Evolutionary conservation across 2,113 vertebrate genomes (phyloP).

Genomic region (Paracyprichromis sp.): DNA sequence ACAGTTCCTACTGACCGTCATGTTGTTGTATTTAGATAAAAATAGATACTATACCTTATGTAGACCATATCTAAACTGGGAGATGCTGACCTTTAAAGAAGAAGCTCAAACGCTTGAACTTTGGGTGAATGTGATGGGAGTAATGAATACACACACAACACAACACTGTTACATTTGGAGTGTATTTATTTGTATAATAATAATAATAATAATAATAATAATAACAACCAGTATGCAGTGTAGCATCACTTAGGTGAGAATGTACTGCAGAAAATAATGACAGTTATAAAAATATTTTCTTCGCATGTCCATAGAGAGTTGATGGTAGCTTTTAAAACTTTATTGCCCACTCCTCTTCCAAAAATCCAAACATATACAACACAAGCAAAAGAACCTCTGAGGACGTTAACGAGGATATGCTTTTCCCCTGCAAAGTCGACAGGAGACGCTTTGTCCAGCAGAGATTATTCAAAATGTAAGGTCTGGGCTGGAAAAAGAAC

Average conservation of each 20-base stretch:
- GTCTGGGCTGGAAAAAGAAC: background rate
- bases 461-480: background rate
- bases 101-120: background rate
- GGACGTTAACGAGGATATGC: background rate
- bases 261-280: conserved; percentile 35
- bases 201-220: background rate
- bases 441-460: background rate
- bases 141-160: background rate
- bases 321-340: background rate
- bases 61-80: background rate
- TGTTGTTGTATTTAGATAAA: background rate
- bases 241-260: background rate
- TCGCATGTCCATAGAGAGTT: background rate
- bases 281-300: conserved; percentile 46
- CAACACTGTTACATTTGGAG: background rate
- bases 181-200: conserved; percentile 29
- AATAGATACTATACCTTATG: background rate
- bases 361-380: background rate
- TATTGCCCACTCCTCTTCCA: background rate
- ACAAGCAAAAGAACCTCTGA: background rate
- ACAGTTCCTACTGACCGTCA: background rate
- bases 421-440: background rate
- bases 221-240: background rate
- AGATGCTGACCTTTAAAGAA: background rate
- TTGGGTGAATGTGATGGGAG: background rate